These are phyloP conservation scores for Catalaphyllia jardinei DNA, from an alignment of 64 coral and sea anemone species.

Conservation along the genomic window DNA sequence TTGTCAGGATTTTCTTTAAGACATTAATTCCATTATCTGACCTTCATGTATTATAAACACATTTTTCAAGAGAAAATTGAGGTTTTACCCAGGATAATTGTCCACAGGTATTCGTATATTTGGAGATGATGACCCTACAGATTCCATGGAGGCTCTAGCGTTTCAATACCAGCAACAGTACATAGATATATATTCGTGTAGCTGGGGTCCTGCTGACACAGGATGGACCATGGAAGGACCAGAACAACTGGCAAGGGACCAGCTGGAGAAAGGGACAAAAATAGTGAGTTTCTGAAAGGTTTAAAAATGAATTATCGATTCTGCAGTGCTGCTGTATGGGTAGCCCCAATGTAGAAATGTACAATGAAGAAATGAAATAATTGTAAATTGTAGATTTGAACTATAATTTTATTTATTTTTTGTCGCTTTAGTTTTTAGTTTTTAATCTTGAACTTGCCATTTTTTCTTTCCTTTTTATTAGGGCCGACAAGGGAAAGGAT, in stretches of 20 bases:
- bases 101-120: constrained; percentile 49
- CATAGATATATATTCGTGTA: constrained; percentile 62
- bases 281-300: background rate
- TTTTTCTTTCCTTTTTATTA: background rate
- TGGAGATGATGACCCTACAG: constrained; percentile 29
- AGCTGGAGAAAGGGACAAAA: constrained; percentile 25
- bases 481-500: constrained; percentile 49
- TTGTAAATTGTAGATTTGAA: background rate
- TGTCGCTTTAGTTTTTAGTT: background rate
- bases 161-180: background rate
- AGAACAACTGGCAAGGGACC: background rate
- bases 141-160: constrained; percentile 54
- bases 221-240: constrained; percentile 36
- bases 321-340: background rate
- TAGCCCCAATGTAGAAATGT: background rate
- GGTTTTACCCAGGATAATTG: no score
- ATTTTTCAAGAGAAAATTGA: no score
- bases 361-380: background rate
- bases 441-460: background rate
- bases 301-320: background rate
- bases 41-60: background rate
- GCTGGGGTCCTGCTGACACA: constrained; percentile 57
- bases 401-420: no score
- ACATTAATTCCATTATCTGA: background rate
- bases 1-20: no score